Percentiles rank a stretch among this genome's conserved stretches.
phyloP scores from a whole-genome alignment of 2,888 invertebrate species.

The Cephus sareptanus region DNA sequence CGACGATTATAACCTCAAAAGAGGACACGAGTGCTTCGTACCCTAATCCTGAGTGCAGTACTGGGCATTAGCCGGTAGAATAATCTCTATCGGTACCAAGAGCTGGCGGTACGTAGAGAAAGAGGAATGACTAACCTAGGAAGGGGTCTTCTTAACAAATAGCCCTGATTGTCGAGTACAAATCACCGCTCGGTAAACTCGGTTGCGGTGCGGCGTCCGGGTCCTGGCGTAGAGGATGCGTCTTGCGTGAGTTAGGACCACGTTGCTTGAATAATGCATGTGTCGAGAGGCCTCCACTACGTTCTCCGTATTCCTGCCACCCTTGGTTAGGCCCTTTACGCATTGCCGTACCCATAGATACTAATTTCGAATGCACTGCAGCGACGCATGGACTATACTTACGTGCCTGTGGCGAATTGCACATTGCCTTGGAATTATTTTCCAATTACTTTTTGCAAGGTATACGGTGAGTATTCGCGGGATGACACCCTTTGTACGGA shows the following conservation, averaged over 20 bases:
- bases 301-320: slow-evolving; percentile 45
- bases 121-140: background rate
- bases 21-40: background rate
- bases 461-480: background rate
- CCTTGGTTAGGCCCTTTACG: slow-evolving; percentile 10
- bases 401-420: background rate
- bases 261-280: slow-evolving; percentile 59
- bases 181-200: slow-evolving; percentile 32
- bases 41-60: background rate
- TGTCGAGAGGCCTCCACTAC: slow-evolving; percentile 45
- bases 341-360: background rate
- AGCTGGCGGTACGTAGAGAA: background rate
- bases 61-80: background rate
- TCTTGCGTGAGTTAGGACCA: slow-evolving; percentile 58
- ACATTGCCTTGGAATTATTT: background rate
- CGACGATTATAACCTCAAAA: background rate
- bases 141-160: slow-evolving; percentile 34
- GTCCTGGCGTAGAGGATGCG: slow-evolving; percentile 39
- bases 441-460: background rate
- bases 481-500: background rate
- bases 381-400: background rate
- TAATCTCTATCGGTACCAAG: background rate
- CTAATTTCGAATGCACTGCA: background rate
- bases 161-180: slow-evolving; percentile 40
- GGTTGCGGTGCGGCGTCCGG: background rate